phyloP scores from a whole-genome alignment of 2,888 invertebrate genomes.

The Cephus rjabovi region DNA sequence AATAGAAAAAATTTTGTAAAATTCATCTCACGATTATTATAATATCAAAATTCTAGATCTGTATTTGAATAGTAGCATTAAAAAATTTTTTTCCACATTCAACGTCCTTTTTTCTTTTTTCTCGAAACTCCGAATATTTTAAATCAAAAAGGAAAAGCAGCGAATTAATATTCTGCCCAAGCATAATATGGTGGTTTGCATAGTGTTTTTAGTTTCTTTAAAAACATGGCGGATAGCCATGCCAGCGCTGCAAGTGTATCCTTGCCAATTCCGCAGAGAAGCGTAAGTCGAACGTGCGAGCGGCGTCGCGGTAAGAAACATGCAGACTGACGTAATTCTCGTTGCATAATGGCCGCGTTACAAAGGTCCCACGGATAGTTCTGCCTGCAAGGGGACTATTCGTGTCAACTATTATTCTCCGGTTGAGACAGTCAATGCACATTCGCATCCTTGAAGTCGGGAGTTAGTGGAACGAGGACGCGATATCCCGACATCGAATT shows the following conservation, averaged over 20 bases:
- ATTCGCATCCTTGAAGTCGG: constrained; percentile 55
- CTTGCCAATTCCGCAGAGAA: not conserved
- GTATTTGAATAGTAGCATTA: no score
- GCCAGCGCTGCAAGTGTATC: not conserved
- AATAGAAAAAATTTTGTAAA: not conserved
- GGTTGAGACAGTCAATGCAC: constrained; percentile 32
- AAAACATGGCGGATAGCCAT: not conserved
- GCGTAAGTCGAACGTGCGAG: constrained; percentile 5
- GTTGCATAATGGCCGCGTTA: constrained; percentile 38
- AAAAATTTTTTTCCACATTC: not conserved
- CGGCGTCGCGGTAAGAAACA: not conserved
- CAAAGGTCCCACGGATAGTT: constrained; percentile 23
- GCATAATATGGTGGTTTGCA: not conserved
- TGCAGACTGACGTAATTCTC: constrained; percentile 35
- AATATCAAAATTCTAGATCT: not conserved
- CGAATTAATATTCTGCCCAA: not conserved
- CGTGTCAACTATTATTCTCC: constrained; percentile 52
- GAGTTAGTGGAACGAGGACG: constrained; percentile 62
- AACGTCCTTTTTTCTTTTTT: not conserved
- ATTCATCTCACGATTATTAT: not conserved
- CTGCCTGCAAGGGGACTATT: constrained; percentile 34
- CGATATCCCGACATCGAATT: not conserved
- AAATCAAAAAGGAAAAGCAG: not conserved
- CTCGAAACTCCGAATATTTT: not conserved
- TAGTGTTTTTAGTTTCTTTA: not conserved